Conservation (phyloP, 2,797 vertebrate genomes). For the Phataginus tetradactyla region DNA sequence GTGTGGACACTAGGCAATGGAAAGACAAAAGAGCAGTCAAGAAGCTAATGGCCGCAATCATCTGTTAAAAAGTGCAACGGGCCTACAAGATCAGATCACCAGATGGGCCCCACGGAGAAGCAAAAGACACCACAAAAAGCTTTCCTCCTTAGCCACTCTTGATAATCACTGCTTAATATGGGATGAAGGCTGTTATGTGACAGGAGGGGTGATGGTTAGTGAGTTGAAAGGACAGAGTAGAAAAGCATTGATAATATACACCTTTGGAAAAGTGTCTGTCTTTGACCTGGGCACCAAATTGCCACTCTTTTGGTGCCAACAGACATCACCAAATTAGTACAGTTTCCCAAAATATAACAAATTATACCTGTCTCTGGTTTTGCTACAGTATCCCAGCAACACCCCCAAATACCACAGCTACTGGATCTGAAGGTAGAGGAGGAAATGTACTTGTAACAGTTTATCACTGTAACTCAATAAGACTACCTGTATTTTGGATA, state of each 20-base stretch:
- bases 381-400: constrained; percentile 52
- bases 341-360: constrained; percentile 35
- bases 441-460: not conserved
- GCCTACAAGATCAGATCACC: not conserved
- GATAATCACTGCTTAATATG: constrained; percentile 36
- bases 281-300: constrained; percentile 19
- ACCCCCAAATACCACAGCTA: constrained; percentile 6
- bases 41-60: not conserved
- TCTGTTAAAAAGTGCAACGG: not conserved
- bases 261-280: not conserved
- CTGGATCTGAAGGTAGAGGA: not conserved
- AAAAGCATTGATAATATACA: not conserved
- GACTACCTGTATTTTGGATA: not conserved
- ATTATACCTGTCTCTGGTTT: constrained; percentile 42
- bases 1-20: not conserved
- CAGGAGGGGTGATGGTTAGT: not conserved
- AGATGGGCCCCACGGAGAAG: constrained; percentile 5
- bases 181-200: not conserved
- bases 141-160: not conserved
- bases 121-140: not conserved
- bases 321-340: constrained; percentile 47
- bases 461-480: constrained; percentile 3
- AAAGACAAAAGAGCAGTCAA: not conserved
- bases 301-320: not conserved
- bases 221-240: not conserved